These are phyloP conservation scores for Cacatua alba DNA, from an alignment of 2,113 vertebrate species.

Conservation along the genomic window DNA sequence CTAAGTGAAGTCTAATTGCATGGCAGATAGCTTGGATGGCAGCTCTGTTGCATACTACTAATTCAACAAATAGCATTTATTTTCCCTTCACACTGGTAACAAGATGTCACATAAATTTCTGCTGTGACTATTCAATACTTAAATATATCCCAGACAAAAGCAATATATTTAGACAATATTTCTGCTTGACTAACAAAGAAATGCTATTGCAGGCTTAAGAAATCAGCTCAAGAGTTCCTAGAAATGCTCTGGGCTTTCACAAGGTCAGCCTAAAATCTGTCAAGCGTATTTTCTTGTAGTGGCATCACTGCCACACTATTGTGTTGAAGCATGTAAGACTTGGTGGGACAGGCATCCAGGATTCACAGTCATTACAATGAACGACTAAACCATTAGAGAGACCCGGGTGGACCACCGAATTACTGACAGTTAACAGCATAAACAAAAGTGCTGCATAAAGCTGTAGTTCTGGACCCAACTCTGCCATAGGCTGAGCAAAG, in stretches of 20 bases:
- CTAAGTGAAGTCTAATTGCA: neutral
- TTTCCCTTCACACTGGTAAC: neutral
- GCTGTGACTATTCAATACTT: neutral
- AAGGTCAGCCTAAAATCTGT: neutral
- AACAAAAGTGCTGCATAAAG: neutral
- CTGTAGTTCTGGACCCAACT: neutral
- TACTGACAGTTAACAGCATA: neutral
- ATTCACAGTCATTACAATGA: neutral
- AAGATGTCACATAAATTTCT: neutral
- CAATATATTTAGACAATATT: neutral
- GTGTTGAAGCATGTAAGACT: accelerated
- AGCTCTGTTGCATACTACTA: neutral
- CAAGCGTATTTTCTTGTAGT: neutral
- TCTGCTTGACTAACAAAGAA: neutral
- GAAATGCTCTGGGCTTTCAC: neutral
- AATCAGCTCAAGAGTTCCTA: neutral
- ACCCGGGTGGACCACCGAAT: accelerated
- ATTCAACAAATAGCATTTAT: neutral
- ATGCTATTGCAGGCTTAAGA: neutral
- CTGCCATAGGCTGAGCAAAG: neutral
- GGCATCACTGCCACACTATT: neutral
- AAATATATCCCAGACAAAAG: neutral
- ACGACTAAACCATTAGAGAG: neutral
- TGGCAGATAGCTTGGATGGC: neutral
- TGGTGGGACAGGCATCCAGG: neutral